phyloP scores from a whole-genome alignment of 2,797 vertebrate genomes.

The Remorina albescens region DNA sequence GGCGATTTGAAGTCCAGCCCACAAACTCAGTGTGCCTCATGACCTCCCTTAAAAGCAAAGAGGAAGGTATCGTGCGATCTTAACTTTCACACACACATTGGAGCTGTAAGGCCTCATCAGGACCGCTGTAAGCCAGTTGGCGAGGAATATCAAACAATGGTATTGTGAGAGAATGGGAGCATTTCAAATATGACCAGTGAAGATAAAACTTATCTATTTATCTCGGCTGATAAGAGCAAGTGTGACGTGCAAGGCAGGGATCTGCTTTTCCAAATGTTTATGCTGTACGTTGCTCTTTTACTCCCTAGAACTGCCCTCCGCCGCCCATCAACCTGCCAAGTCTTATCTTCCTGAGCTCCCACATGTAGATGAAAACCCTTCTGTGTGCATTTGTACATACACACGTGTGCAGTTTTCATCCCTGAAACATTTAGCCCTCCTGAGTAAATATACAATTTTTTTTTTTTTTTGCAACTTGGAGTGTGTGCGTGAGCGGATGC shows the following conservation, averaged over 20 bases:
- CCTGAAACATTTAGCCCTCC: neutral
- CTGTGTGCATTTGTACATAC: no score
- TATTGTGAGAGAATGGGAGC: slow-evolving; percentile 37
- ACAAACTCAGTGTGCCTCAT: neutral
- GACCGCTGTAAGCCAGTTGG: slow-evolving; percentile 10
- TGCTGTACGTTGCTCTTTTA: neutral
- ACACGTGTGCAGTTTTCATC: neutral
- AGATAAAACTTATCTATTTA: slow-evolving; percentile 52
- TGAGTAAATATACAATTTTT: no score
- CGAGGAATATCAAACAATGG: slow-evolving; percentile 31
- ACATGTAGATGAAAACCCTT: slow-evolving; percentile 12
- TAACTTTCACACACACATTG: neutral
- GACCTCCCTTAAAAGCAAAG: neutral
- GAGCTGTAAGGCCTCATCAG: neutral
- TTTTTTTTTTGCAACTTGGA: no score
- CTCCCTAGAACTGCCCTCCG: no score
- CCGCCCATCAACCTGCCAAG: slow-evolving; percentile 16
- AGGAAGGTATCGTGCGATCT: no score
- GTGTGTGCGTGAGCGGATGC: no score
- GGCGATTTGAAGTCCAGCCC: neutral
- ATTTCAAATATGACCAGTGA: slow-evolving; percentile 42
- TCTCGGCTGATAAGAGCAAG: slow-evolving; percentile 42
- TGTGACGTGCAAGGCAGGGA: slow-evolving; percentile 16
- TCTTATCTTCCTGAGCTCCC: slow-evolving; percentile 36
- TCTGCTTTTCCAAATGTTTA: slow-evolving; percentile 22